Conservation (phyloP, 92 coral and sea anemone species). For the Porites rus region DNA sequence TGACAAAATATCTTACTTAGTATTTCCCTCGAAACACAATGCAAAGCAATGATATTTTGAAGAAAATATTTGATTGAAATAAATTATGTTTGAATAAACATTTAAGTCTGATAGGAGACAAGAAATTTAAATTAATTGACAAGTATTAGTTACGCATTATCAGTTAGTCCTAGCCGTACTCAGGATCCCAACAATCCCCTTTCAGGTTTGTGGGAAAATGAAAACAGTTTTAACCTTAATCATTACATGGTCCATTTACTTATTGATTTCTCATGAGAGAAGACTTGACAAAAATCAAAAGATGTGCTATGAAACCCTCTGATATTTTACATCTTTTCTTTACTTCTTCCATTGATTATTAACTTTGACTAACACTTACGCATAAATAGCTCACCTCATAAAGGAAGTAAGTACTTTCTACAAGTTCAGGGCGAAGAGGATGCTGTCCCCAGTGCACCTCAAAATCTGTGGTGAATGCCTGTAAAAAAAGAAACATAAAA, state of each 20-base stretch:
- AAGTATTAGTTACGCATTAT: no score
- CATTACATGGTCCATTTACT: no score
- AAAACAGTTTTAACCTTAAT: no score
- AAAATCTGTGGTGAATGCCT: conserved; percentile 97
- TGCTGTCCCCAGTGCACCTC: conserved; percentile 99
- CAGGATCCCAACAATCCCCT: no score
- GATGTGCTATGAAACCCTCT: no score
- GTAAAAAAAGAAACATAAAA: not conserved
- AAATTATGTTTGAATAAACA: not conserved
- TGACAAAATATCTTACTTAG: not conserved
- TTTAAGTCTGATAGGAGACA: not conserved
- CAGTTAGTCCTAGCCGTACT: no score
- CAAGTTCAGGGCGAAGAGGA: conserved; percentile 94
- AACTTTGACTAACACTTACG: not conserved
- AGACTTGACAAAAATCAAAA: no score
- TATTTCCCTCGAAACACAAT: not conserved
- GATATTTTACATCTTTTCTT: no score
- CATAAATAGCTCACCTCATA: conserved; percentile 70
- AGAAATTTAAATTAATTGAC: no score
- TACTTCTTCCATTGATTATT: not conserved
- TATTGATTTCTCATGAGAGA: no score
- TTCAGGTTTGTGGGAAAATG: no score
- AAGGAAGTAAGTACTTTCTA: conserved; percentile 96
- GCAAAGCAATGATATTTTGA: not conserved
- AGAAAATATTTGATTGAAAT: not conserved